phyloP scores from a whole-genome alignment of 2,888 invertebrate species.

The Pyrochroa serraticornis region DNA sequence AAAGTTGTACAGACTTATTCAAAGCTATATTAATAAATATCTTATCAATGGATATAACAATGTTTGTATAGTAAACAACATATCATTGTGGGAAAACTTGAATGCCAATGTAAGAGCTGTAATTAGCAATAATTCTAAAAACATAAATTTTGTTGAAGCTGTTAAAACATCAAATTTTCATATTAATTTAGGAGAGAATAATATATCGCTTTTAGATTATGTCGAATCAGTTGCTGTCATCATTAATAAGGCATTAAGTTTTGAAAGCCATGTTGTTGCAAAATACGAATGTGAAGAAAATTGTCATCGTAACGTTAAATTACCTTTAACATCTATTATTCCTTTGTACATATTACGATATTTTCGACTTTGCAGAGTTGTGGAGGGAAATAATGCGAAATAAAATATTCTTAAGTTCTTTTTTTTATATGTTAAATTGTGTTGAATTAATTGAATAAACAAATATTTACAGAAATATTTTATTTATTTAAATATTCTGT shows the following conservation, averaged over 20 bases:
- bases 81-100: constrained; percentile 22
- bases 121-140: constrained; percentile 6
- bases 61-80: constrained; percentile 18
- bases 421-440: constrained; percentile 10
- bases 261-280: constrained; percentile 27
- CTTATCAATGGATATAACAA: constrained; percentile 18
- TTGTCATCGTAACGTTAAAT: constrained; percentile 23
- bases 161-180: constrained; percentile 15
- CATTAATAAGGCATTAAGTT: constrained; percentile 22
- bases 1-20: constrained; percentile 24
- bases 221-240: constrained; percentile 21
- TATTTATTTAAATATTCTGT: constrained; percentile 9
- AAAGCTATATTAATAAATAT: constrained; percentile 19
- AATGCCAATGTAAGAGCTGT: constrained; percentile 16
- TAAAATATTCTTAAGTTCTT: constrained; percentile 20
- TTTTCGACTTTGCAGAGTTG: constrained; percentile 24
- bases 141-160: constrained; percentile 12
- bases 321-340: constrained; percentile 23
- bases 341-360: constrained; percentile 25
- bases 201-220: constrained; percentile 14
- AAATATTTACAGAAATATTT: constrained; percentile 13
- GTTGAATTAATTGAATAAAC: constrained; percentile 14
- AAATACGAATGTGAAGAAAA: constrained; percentile 23
- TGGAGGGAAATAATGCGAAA: constrained; percentile 18
- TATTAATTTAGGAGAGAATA: constrained; percentile 13